Conservation (phyloP, 1,140 invertebrate genomes). For the Drosophila virilis region DNA sequence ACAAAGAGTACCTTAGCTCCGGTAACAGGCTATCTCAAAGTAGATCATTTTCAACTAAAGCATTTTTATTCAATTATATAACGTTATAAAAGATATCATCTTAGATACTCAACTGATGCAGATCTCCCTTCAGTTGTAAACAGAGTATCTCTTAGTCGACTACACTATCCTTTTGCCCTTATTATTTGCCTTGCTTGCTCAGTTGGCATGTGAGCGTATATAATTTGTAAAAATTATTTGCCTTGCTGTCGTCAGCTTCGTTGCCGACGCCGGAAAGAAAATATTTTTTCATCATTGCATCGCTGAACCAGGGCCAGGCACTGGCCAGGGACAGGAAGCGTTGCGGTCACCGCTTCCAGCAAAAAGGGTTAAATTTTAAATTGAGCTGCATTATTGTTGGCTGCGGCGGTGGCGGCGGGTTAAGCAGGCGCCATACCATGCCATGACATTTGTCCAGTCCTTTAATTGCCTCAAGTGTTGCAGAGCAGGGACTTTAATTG, state of each 20-base stretch:
- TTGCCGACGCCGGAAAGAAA: conserved; percentile 51
- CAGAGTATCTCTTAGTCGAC: conserved; percentile 9
- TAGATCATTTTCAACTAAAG: too few relatives aligned
- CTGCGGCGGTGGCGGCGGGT: not conserved
- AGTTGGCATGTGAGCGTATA: conserved; percentile 80
- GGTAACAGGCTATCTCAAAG: too few relatives aligned
- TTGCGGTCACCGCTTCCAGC: conserved; percentile 72
- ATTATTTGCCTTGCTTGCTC: conserved; percentile 64
- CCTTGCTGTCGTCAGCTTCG: conserved; percentile 60
- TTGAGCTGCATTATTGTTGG: conserved; percentile 62
- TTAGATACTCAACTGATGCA: too few relatives aligned
- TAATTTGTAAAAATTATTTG: conserved; percentile 82
- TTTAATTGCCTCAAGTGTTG: conserved; percentile 68
- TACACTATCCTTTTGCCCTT: not conserved
- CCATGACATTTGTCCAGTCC: conserved; percentile 34
- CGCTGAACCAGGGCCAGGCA: conserved; percentile 31
- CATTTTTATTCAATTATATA: too few relatives aligned
- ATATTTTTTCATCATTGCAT: conserved; percentile 72
- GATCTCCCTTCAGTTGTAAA: not conserved
- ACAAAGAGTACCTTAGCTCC: too few relatives aligned
- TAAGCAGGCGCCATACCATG: too few relatives aligned
- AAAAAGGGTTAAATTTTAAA: conserved; percentile 79
- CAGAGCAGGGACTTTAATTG: conserved; percentile 60
- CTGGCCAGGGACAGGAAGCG: conserved; percentile 59
- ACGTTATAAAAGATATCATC: too few relatives aligned